A percentile compares a stretch with the other conserved stretches of the same genome.
Evolutionary conservation across 2,888 invertebrate genomes (phyloP).

Genomic region (Heliconius charithonia): DNA sequence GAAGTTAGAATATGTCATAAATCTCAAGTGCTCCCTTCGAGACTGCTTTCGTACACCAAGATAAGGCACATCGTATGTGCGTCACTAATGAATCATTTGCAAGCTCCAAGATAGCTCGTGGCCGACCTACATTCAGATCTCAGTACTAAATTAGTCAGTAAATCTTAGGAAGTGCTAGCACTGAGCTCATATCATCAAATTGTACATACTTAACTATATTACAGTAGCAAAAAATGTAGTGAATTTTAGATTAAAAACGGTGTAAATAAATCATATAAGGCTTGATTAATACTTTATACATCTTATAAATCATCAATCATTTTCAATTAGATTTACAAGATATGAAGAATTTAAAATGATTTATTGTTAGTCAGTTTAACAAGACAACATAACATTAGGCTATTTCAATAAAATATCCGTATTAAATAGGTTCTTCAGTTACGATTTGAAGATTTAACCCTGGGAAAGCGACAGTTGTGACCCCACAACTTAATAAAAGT

Average conservation of each 20-base stretch:
- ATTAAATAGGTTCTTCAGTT: no score
- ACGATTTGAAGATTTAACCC: no score
- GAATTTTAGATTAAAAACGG: background rate
- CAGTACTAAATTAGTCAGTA: conserved; percentile 42
- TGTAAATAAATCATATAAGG: no score
- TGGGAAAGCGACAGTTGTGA: no score
- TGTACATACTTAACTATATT: background rate
- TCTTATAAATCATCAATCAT: no score
- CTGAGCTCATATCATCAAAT: background rate
- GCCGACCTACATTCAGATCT: conserved; percentile 43
- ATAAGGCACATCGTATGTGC: conserved; percentile 42
- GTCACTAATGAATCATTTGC: conserved; percentile 46
- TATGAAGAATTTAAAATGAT: no score
- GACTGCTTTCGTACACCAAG: conserved; percentile 34
- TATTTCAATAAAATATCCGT: no score
- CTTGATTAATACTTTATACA: no score
- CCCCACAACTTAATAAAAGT: no score
- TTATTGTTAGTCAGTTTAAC: no score
- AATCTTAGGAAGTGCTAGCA: conserved; percentile 30
- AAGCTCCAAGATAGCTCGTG: conserved; percentile 41
- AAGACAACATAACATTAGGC: no score
- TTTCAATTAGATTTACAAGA: no score
- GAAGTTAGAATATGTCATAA: conserved; percentile 26
- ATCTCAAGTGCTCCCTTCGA: conserved; percentile 17
- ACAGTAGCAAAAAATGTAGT: background rate